Percentiles rank a stretch among this genome's conserved stretches.
Conservation (phyloP, 2,113 vertebrate species). For the Aspiorhynchus laticeps region DNA sequence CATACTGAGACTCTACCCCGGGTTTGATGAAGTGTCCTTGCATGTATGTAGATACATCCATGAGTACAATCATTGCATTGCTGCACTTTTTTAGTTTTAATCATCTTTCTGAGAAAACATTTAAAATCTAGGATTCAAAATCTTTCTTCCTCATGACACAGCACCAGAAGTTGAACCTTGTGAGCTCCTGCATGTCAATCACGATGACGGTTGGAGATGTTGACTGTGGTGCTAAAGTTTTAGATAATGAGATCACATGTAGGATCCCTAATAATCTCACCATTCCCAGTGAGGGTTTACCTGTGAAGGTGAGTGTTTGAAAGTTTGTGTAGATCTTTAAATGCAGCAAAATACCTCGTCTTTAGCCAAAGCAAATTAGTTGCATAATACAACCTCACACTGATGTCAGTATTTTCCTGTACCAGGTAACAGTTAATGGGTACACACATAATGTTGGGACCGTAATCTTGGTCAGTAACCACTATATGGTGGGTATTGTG, state of each 20-base stretch:
- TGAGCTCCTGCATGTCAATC: constrained; percentile 86
- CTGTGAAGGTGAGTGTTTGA: constrained; percentile 79
- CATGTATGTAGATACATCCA: constrained; percentile 73
- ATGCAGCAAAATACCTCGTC: neutral
- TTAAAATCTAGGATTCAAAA: neutral
- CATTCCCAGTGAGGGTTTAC: constrained; percentile 74
- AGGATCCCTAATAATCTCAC: constrained; percentile 80
- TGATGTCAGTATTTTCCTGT: constrained; percentile 1
- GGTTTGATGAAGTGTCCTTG: constrained; percentile 79
- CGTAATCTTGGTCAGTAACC: constrained; percentile 76
- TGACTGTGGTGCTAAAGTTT: constrained; percentile 84
- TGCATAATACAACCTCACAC: neutral
- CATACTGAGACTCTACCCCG: constrained; percentile 74
- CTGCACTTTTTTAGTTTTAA: too few species aligned
- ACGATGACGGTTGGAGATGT: constrained; percentile 83
- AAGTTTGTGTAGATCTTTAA: neutral
- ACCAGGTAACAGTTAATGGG: constrained; percentile 79
- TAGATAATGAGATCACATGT: constrained; percentile 90
- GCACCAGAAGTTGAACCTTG: constrained; percentile 84
- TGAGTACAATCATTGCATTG: neutral
- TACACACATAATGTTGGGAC: constrained; percentile 78
- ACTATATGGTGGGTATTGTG: constrained; percentile 77
- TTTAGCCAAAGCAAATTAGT: neutral
- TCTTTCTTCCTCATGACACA: constrained; percentile 59
- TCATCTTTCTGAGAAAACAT: too few species aligned